Conservation (phyloP, 2,888 invertebrate genomes). For the Phlogophora meticulosa region DNA sequence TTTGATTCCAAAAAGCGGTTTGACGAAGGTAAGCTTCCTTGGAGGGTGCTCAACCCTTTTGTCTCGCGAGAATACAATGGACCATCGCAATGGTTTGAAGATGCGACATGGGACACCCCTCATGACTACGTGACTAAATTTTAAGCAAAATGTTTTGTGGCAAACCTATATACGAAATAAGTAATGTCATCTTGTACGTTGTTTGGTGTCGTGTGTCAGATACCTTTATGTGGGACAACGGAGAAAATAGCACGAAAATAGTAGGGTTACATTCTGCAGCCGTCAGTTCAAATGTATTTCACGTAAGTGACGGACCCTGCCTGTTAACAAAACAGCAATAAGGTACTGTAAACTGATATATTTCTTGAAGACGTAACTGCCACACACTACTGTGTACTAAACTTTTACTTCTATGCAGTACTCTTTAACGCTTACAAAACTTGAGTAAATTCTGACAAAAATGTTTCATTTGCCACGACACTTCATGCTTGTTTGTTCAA, state of each 20-base stretch:
- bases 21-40: constrained; percentile 88
- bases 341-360: background rate
- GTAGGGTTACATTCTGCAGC: background rate
- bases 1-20: constrained; percentile 85
- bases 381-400: background rate
- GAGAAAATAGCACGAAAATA: constrained; percentile 42
- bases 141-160: constrained; percentile 87
- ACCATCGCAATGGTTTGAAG: constrained; percentile 87
- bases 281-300: constrained; percentile 16
- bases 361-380: background rate
- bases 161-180: constrained; percentile 83
- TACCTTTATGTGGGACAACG: constrained; percentile 53
- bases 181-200: constrained; percentile 84
- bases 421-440: background rate
- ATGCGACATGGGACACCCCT: constrained; percentile 88
- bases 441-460: background rate
- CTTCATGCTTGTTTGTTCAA: constrained; percentile 9
- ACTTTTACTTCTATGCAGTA: background rate
- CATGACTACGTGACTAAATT: constrained; percentile 89
- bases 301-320: background rate
- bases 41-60: constrained; percentile 87
- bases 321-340: background rate
- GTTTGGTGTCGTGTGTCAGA: constrained; percentile 71
- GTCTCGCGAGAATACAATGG: constrained; percentile 90
- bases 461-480: background rate